Conservation (phyloP, 2,888 invertebrate species). For the Cheilosia soror region DNA sequence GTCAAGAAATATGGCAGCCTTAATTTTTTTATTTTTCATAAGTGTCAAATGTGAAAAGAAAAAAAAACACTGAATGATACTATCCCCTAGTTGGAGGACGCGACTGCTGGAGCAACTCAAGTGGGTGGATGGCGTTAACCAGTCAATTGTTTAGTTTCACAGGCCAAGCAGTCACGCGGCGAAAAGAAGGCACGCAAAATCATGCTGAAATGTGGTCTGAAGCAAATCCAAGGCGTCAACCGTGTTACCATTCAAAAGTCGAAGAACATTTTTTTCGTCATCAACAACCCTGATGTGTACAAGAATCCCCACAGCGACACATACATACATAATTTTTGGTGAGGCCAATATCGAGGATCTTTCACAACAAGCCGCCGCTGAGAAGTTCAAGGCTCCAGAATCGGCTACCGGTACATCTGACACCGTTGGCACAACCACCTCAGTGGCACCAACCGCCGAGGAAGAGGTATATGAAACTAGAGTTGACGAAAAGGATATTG, state of each 20-base stretch:
- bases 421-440: too few species aligned
- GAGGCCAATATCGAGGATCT: conserved; percentile 99
- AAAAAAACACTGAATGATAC: conserved; percentile 96
- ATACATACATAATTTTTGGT: conserved; percentile 99
- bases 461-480: conserved; percentile 98
- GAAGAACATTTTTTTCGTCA: conserved; percentile 99
- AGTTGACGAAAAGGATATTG: conserved; percentile 99
- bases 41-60: too few species aligned
- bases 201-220: conserved; percentile 98
- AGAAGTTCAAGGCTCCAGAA: conserved; percentile 98
- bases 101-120: conserved; percentile 85
- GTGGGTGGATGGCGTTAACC: conserved; percentile 88
- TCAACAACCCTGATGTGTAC: conserved; percentile 99
- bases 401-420: conserved; percentile 89
- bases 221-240: conserved; percentile 96
- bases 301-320: conserved; percentile 99
- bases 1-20: too few species aligned
- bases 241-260: conserved; percentile 99
- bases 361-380: conserved; percentile 98
- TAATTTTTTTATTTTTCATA: too few species aligned
- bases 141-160: conserved; percentile 92
- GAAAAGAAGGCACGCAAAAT: conserved; percentile 99
- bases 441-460: conserved; percentile 95
- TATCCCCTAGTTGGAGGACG: conserved; percentile 95
- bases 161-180: conserved; percentile 98